Conservation (phyloP, 1,140 invertebrate species). For the Philaenus spumarius region DNA sequence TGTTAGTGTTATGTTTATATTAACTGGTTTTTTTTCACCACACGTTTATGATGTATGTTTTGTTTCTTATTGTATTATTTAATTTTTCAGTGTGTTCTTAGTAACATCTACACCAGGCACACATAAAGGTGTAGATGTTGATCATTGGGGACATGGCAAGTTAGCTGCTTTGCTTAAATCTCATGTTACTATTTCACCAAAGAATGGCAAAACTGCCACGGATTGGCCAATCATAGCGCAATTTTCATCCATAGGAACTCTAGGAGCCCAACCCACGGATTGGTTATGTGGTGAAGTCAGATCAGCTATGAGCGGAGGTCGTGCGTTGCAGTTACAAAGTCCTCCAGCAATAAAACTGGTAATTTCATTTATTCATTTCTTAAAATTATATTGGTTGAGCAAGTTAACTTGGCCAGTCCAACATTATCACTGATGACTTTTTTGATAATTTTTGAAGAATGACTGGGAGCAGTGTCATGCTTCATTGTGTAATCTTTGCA, state of each 20-base stretch:
- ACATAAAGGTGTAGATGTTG: constrained; percentile 49
- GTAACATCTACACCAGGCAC: constrained; percentile 77
- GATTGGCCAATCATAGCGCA: constrained; percentile 72
- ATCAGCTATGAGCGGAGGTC: constrained; percentile 38
- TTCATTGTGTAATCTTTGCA: too few relatives aligned
- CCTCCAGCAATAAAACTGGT: constrained; percentile 37
- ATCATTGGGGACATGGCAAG: constrained; percentile 64
- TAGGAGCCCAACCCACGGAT: constrained; percentile 59
- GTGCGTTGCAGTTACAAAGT: constrained; percentile 7
- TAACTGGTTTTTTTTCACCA: too few relatives aligned
- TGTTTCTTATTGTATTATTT: too few relatives aligned
- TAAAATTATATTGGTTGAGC: too few relatives aligned
- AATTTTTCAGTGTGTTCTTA: constrained; percentile 64
- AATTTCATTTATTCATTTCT: too few relatives aligned
- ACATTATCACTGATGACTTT: too few relatives aligned
- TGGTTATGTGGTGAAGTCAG: constrained; percentile 65
- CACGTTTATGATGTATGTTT: too few relatives aligned
- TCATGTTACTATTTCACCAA: constrained; percentile 49
- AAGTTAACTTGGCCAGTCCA: too few relatives aligned
- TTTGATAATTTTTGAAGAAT: too few relatives aligned
- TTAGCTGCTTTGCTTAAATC: constrained; percentile 55
- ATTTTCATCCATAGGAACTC: constrained; percentile 84
- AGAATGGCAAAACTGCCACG: constrained; percentile 44
- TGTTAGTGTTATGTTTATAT: too few relatives aligned
- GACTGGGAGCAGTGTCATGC: too few relatives aligned